Conservation (phyloP, 2,888 invertebrate genomes). For the Drosophila birchii region DNA sequence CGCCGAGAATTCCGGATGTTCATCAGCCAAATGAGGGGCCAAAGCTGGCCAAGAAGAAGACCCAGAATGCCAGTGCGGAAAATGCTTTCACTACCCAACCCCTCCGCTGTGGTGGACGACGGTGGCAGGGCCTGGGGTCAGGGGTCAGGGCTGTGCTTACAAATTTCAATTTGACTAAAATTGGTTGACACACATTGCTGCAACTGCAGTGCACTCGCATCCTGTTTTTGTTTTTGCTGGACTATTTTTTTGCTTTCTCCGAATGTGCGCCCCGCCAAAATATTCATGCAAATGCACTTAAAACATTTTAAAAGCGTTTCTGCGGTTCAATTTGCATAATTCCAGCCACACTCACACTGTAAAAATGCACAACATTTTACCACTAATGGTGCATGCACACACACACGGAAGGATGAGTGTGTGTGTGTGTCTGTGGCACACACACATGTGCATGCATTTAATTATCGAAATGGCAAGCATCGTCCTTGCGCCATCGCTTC, state of each 20-base stretch:
- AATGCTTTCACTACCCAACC: slow-evolving; percentile 26
- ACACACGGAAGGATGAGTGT: slow-evolving; percentile 11
- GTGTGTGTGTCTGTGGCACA: slow-evolving; percentile 17
- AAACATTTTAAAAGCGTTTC: slow-evolving; percentile 80
- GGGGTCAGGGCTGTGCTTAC: slow-evolving; percentile 61
- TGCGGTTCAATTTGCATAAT: slow-evolving; percentile 81
- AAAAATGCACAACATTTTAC: slow-evolving; percentile 81
- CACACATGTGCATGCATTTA: slow-evolving; percentile 67
- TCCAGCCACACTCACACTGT: slow-evolving; percentile 72
- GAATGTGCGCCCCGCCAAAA: slow-evolving; percentile 59
- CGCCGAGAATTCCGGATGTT: slow-evolving; percentile 41
- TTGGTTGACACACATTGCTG: slow-evolving; percentile 77
- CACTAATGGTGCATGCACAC: slow-evolving; percentile 71
- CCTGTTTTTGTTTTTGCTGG: slow-evolving; percentile 5
- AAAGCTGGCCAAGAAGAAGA: slow-evolving; percentile 18
- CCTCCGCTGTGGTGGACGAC: slow-evolving; percentile 5
- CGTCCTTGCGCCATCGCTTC: slow-evolving; percentile 5
- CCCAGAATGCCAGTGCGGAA: slow-evolving; percentile 20
- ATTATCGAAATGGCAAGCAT: slow-evolving; percentile 76
- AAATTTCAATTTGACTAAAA: slow-evolving; percentile 76
- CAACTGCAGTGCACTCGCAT: slow-evolving; percentile 53
- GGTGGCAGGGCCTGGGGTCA: slow-evolving; percentile 54
- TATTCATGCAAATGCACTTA: slow-evolving; percentile 81
- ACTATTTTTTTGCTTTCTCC: slow-evolving; percentile 22
- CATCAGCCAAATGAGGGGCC: slow-evolving; percentile 62